phyloP scores from a whole-genome alignment of 2,888 invertebrate genomes.

The Galeopsomyia nigrocyanea region DNA sequence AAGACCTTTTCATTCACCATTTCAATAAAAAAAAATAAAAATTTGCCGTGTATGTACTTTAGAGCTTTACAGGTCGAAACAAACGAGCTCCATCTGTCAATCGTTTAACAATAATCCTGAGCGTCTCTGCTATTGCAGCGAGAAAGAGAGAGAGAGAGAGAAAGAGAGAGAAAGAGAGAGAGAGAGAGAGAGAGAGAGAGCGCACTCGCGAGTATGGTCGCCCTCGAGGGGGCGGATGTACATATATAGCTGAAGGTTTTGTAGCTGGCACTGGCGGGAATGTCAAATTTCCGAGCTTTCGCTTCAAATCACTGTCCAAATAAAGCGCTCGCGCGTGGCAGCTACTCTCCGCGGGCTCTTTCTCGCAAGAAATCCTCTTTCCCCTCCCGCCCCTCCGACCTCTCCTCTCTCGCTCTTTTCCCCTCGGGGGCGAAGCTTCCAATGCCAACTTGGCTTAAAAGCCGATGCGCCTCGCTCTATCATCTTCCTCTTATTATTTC shows the following conservation, averaged over 20 bases:
- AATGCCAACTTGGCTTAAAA: constrained; percentile 56
- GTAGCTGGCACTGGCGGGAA: constrained; percentile 52
- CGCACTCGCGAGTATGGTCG: constrained; percentile 7
- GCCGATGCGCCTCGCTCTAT: constrained; percentile 35
- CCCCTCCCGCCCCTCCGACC: constrained; percentile 20
- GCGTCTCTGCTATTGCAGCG: not conserved
- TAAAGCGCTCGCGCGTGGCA: constrained; percentile 51
- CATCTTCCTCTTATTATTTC: constrained; percentile 21
- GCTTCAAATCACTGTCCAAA: constrained; percentile 62
- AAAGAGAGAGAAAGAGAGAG: not conserved
- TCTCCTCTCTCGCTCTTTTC: constrained; percentile 27
- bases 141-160: too few species aligned
- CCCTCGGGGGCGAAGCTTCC: constrained; percentile 42
- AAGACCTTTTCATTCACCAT: too few species aligned
- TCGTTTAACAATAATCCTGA: constrained; percentile 42
- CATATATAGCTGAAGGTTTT: constrained; percentile 11
- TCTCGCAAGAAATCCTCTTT: constrained; percentile 48
- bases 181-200: too few species aligned
- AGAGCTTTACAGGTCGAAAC: constrained; percentile 2
- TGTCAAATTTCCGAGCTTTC: constrained; percentile 62
- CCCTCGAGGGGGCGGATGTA: constrained; percentile 1
- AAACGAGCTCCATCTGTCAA: constrained; percentile 48
- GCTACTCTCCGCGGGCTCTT: constrained; percentile 54
- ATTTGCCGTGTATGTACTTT: too few species aligned
- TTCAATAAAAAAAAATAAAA: too few species aligned